Percentiles rank a stretch among this genome's conserved stretches.
phyloP scores from a whole-genome alignment of 2,113 vertebrate genomes.

The Callocephalon fimbriatum region DNA sequence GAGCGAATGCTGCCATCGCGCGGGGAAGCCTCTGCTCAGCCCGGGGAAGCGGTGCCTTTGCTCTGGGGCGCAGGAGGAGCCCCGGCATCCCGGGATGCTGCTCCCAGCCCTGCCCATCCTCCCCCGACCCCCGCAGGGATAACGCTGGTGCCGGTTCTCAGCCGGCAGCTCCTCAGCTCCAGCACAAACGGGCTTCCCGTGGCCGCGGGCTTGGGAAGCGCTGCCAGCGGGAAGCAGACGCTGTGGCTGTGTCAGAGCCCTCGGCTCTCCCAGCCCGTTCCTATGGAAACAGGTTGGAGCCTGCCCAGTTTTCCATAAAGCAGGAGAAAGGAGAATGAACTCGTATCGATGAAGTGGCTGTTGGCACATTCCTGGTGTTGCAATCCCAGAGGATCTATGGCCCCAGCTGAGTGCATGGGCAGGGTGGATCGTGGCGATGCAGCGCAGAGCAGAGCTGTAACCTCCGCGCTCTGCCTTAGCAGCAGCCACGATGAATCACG shows the following conservation, averaged over 20 bases:
- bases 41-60: not conserved
- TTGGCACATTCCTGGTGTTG: not conserved
- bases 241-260: not conserved
- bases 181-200: accelerated
- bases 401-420: not conserved
- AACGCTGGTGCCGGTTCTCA: not conserved
- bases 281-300: not conserved
- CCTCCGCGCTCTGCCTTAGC: not conserved
- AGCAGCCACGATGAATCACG: not conserved
- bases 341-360: not conserved
- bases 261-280: not conserved
- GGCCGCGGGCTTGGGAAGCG: not conserved
- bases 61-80: not conserved
- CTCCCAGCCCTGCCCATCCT: not conserved
- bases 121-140: not conserved
- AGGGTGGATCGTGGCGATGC: accelerated
- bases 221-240: not conserved
- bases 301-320: not conserved
- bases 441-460: accelerated
- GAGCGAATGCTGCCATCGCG: slow-evolving; percentile 70
- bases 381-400: not conserved
- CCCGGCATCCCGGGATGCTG: not conserved
- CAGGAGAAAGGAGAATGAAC: not conserved
- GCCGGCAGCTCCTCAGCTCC: not conserved
- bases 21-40: not conserved